Evolutionary conservation across 2,888 invertebrate genomes (phyloP).

Genomic region (Molorchus minor): DNA sequence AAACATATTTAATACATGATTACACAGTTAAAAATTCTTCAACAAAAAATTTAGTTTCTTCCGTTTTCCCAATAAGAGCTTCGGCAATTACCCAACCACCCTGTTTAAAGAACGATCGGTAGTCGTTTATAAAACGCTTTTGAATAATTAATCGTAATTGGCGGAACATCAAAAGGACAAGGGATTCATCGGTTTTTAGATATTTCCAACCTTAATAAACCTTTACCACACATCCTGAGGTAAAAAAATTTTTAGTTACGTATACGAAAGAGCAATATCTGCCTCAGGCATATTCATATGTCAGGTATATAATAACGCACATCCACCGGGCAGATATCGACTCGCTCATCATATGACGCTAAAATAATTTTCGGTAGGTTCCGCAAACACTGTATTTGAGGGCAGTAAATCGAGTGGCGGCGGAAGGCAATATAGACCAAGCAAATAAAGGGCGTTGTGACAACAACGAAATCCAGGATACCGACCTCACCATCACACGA

Average conservation of each 20-base stretch:
- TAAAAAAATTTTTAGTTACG: conserved; percentile 30
- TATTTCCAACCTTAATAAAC: conserved; percentile 28
- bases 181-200: conserved; percentile 18
- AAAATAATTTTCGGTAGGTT: conserved; percentile 17
- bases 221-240: conserved; percentile 31
- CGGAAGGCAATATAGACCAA: too few species aligned
- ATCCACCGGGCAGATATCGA: conserved; percentile 28
- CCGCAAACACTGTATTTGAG: conserved; percentile 24
- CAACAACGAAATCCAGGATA: too few species aligned
- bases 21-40: too few species aligned
- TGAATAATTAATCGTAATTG: conserved; percentile 25
- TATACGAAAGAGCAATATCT: conserved; percentile 37
- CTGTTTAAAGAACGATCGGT: background rate
- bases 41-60: too few species aligned
- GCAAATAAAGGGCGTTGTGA: too few species aligned
- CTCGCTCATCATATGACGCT: conserved; percentile 16
- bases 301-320: conserved; percentile 33
- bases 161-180: conserved; percentile 20
- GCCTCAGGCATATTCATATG: conserved; percentile 36
- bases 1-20: too few species aligned
- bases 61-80: background rate
- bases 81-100: background rate
- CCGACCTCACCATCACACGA: too few species aligned
- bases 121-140: conserved; percentile 16
- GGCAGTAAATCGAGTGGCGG: too few species aligned